phyloP scores from a whole-genome alignment of 1,140 invertebrate genomes.

The Drosophila mayri region DNA sequence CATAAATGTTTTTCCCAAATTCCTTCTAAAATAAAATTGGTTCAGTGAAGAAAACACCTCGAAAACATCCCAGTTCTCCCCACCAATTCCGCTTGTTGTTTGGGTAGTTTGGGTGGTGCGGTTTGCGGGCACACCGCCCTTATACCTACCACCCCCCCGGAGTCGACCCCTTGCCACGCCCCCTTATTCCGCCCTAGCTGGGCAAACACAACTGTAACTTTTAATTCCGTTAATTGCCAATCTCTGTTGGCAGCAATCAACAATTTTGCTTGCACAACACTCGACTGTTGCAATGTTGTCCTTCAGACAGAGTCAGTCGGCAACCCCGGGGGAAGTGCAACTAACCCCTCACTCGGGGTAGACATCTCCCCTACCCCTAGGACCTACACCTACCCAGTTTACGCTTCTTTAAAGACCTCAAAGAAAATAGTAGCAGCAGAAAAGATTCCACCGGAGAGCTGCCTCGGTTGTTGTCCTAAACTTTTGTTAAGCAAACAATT shows the following conservation, averaged over 20 bases:
- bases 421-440: constrained; percentile 47
- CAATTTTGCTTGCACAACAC: constrained; percentile 85
- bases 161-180: constrained; percentile 11
- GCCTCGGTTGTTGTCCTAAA: constrained; percentile 66
- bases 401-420: constrained; percentile 75
- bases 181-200: constrained; percentile 32
- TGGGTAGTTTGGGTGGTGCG: constrained; percentile 48
- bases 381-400: constrained; percentile 44
- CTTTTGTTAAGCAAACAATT: constrained; percentile 85
- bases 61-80: constrained; percentile 6
- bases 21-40: not conserved
- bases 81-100: constrained; percentile 42
- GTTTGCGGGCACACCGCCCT: constrained; percentile 15
- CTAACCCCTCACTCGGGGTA: constrained; percentile 30
- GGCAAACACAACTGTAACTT: constrained; percentile 83
- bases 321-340: constrained; percentile 51
- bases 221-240: constrained; percentile 85
- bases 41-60: constrained; percentile 64
- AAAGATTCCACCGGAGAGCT: constrained; percentile 18
- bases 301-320: constrained; percentile 65
- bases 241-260: constrained; percentile 85
- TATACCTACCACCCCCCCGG: not conserved
- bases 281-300: constrained; percentile 80
- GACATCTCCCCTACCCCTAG: not conserved
- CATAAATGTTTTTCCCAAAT: not conserved